Evolutionary conservation across 2,888 invertebrate species (phyloP), one percentile per base, ranked within the genome.

Genomic region (Hermodice carunculata): DNA sequence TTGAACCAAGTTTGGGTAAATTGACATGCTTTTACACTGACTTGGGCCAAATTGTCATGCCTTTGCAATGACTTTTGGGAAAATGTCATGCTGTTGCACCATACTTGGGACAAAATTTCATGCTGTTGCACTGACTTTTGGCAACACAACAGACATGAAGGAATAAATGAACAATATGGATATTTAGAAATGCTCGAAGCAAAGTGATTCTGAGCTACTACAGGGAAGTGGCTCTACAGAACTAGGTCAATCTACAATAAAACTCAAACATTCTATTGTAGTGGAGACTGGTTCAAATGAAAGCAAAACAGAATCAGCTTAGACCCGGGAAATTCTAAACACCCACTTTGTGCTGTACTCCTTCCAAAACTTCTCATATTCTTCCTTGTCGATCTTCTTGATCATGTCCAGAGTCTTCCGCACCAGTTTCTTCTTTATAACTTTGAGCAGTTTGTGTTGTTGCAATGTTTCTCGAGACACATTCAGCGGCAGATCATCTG

Each of bases 381-480:
- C 93, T 54, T 93, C 94, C 67, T 92, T 92, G 58, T 93, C 90
- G 69, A 99, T 91, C 88, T 98, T 99, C 89, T 97, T 98, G 74
- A 99, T 91, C 97, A 98, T 97, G 86, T 98, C 98, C 59, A 98
- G 88, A 6, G 94, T 95, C 87, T 99, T 99, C 54, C 99, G 91
- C 19, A 99, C 94, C 66, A 99, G 89, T 85, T 99, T 99, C 90
- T 99, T 99, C 89, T 97, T 97, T 85, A 99, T 99, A 64, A 99
- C 95, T 88, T 99, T 99, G 81, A 99, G 93, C 8, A 99, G 91
- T 87, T 99, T 99, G 89, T 98, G 97, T 85, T 99, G 99, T 86
- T 99, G 99, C 34, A 99, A 90, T 58, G 95, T 98, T 89, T 99
- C 99, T 76, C 99, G 92, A 0, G 96, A 96, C 32, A 99, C 98